Evolutionary conservation across 2,888 invertebrate genomes (phyloP), one percentile per base, ranked within the genome.

Genomic region (Anarsia innoxiella): DNA sequence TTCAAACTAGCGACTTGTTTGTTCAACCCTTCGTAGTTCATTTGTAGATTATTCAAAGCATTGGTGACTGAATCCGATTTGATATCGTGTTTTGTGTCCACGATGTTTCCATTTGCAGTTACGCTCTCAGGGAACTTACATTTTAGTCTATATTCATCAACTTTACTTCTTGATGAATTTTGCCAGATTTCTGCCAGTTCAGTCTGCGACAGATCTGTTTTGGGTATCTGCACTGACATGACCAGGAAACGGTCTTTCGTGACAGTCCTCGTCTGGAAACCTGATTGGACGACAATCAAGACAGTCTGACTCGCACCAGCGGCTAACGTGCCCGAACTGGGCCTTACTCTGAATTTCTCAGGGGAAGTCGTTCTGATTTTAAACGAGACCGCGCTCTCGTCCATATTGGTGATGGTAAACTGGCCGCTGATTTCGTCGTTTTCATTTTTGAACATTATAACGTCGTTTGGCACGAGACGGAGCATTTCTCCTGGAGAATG

Each of bases 341-440:
- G 97, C 36, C 95, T 88, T 1, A 99, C 98, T 16, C 95, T 87
- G 77, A 96, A 98, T 71, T 96, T 97, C 57, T 97, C 96, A 0
- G 97, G 98, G 0, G 96, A 93, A 2, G 97, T 98, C 9, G 97
- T 98, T 75, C 98, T 94, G 45, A 98, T 92, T 93, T 97, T 82
- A 31, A 86, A 87, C 1, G 76, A 82, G 1, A 86, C 53, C 0
- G 66, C 59, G 16, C 72, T 63, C 1, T 86, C 83, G 40, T 91
- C 89, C 53, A 88, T 87, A 62, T 95, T 95, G 15, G 89, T 90
- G 10, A 96, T 80, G 0, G 84, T 86, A 52, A 92, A 88, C 23
- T 87, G 88, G 32, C 92, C 91, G 1, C 87, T 83, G 15, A 91
- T 70, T 57, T 93, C 94, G 42, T 88, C 89, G 31, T 88, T 90